phyloP scores from a whole-genome alignment of 2,797 vertebrate genomes.

The Yasuhikotakia modesta region DNA sequence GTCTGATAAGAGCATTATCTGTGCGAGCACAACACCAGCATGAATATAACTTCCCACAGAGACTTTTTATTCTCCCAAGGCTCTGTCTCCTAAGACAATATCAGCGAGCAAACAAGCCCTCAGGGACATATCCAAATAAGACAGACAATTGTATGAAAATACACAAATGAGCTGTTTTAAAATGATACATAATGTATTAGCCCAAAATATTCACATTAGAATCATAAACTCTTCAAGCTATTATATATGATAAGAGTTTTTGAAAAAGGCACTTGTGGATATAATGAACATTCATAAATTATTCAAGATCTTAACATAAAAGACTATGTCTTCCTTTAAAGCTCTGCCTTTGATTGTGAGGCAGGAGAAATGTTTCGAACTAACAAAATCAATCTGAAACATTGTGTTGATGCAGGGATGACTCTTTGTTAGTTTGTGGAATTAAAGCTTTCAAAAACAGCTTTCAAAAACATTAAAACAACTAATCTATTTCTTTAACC shows the following conservation, averaged over 20 bases:
- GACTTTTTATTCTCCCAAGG: conserved; percentile 41
- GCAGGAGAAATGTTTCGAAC: conserved; percentile 24
- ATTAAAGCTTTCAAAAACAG: conserved; percentile 9
- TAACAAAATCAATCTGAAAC: conserved; percentile 17
- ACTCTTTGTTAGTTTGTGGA: conserved; percentile 6
- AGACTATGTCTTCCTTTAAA: conserved; percentile 26
- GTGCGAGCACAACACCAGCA: conserved; percentile 22
- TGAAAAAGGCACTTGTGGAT: conserved; percentile 28
- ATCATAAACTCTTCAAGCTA: conserved; percentile 13
- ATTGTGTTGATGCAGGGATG: neutral
- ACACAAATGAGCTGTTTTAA: neutral
- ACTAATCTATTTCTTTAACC: neutral
- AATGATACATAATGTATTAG: neutral
- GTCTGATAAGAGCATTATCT: conserved; percentile 26
- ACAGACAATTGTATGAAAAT: conserved; percentile 26
- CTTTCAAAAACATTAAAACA: neutral
- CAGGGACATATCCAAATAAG: conserved; percentile 13
- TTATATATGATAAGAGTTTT: neutral
- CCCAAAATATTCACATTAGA: neutral
- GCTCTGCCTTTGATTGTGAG: conserved; percentile 18
- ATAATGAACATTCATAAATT: conserved; percentile 21
- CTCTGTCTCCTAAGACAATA: conserved; percentile 38
- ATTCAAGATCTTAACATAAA: conserved; percentile 32
- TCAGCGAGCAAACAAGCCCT: conserved; percentile 50
- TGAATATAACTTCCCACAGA: conserved; percentile 35